These are phyloP conservation scores for Ophion ventricosus DNA, from an alignment of 2,888 invertebrate genomes.

Conservation along the genomic window DNA sequence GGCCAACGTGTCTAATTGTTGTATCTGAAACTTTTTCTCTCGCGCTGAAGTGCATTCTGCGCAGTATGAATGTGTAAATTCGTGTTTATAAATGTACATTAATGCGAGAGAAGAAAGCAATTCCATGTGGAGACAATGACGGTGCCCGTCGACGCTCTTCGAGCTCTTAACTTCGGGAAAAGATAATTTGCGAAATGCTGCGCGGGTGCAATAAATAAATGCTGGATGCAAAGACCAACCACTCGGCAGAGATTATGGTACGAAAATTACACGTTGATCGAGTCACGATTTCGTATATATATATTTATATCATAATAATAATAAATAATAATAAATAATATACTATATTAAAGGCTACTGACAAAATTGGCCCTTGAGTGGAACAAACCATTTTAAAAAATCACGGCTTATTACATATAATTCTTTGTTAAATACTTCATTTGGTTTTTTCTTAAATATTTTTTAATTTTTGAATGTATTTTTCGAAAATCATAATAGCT, in stretches of 20 bases:
- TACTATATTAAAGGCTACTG: too few species aligned
- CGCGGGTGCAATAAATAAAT: constrained; percentile 46
- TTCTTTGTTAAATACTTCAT: too few species aligned
- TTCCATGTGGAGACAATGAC: constrained; percentile 63
- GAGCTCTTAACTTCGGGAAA: constrained; percentile 15
- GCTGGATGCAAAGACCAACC: constrained; percentile 27
- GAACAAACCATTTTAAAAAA: too few species aligned
- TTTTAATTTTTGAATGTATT: too few species aligned
- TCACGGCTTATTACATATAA: too few species aligned
- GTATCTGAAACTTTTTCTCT: constrained; percentile 53
- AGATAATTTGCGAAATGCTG: constrained; percentile 67
- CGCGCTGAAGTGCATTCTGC: not conserved
- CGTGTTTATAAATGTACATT: constrained; percentile 19
- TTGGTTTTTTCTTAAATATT: too few species aligned
- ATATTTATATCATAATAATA: not conserved
- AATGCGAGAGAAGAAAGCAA: constrained; percentile 65
- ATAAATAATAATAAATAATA: not conserved
- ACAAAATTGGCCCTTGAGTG: too few species aligned
- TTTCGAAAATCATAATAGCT: too few species aligned
- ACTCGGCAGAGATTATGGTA: constrained; percentile 36
- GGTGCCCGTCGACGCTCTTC: not conserved
- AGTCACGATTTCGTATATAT: constrained; percentile 42
- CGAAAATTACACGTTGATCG: constrained; percentile 65
- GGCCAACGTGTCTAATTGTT: constrained; percentile 33
- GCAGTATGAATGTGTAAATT: not conserved